A percentile compares a stretch with the other conserved stretches of the same genome.
These are phyloP conservation scores for Oeneis ivallda DNA, from an alignment of 2,888 invertebrate genomes.

Conservation along the genomic window DNA sequence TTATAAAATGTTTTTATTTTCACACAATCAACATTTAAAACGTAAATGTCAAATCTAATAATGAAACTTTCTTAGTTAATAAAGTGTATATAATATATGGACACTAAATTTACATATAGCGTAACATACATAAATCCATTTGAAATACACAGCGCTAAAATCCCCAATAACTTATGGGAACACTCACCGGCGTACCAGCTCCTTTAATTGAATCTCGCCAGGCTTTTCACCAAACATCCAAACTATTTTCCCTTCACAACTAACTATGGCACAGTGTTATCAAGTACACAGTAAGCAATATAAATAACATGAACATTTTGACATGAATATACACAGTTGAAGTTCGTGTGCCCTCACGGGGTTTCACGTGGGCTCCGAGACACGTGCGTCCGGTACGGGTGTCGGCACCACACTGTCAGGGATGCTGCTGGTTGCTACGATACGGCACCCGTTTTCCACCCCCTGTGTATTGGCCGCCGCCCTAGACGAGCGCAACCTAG, in stretches of 20 bases:
- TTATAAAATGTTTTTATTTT: too few relatives aligned
- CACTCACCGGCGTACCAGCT: conserved; percentile 26
- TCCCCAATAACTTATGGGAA: conserved; percentile 16
- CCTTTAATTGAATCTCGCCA: conserved; percentile 12
- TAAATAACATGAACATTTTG: conserved; percentile 74
- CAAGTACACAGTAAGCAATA: conserved; percentile 73
- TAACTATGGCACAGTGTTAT: conserved; percentile 74
- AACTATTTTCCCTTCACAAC: conserved; percentile 54
- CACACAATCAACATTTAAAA: too few relatives aligned
- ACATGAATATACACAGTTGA: conserved; percentile 35
- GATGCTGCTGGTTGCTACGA: conserved; percentile 79
- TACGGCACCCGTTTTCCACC: conserved; percentile 69
- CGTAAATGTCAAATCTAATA: too few relatives aligned
- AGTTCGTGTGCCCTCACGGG: conserved; percentile 37
- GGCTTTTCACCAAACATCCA: conserved; percentile 50
- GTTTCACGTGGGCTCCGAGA: conserved; percentile 40
- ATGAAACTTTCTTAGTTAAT: too few relatives aligned
- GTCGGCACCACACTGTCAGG: conserved; percentile 70
- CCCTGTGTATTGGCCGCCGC: conserved; percentile 64
- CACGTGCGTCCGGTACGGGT: conserved; percentile 59
- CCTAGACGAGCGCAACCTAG: conserved; percentile 76
- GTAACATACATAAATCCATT: conserved; percentile 1
- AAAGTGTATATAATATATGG: background rate
- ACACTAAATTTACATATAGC: background rate
- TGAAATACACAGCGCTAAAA: conserved; percentile 5